Conservation (phyloP, 2,797 vertebrate species). For the Pelochelys cantorii region DNA sequence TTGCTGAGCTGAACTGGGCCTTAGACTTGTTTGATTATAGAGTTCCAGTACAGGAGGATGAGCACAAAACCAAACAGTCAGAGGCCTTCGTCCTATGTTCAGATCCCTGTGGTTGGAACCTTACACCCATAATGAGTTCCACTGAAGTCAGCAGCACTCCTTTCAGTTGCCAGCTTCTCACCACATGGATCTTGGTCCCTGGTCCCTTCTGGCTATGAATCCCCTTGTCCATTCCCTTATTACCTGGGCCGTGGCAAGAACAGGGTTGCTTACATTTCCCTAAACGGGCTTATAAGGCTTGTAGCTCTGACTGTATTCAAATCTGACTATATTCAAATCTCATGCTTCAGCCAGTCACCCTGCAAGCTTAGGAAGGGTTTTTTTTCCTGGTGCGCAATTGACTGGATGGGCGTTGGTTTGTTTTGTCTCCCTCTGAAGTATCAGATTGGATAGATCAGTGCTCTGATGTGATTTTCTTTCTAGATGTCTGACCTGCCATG, state of each 20-base stretch:
- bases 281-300: neutral
- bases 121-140: rapidly evolving
- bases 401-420: neutral
- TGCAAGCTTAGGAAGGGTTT: neutral
- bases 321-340: neutral
- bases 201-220: neutral
- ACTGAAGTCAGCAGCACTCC: neutral
- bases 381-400: neutral
- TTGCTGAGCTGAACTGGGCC: neutral
- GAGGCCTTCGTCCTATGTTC: neutral
- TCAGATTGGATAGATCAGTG: neutral
- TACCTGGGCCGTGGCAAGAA: neutral
- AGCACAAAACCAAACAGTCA: neutral
- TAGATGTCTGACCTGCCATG: neutral
- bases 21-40: rapidly evolving
- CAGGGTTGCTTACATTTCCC: neutral
- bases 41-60: neutral
- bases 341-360: neutral
- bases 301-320: neutral
- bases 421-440: neutral
- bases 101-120: neutral
- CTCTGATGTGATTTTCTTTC: neutral
- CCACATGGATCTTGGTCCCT: neutral
- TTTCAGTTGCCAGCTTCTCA: neutral
- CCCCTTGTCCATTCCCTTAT: neutral